phyloP scores from a whole-genome alignment of 2,888 invertebrate genomes.

The Megastigmus dorsalis region DNA sequence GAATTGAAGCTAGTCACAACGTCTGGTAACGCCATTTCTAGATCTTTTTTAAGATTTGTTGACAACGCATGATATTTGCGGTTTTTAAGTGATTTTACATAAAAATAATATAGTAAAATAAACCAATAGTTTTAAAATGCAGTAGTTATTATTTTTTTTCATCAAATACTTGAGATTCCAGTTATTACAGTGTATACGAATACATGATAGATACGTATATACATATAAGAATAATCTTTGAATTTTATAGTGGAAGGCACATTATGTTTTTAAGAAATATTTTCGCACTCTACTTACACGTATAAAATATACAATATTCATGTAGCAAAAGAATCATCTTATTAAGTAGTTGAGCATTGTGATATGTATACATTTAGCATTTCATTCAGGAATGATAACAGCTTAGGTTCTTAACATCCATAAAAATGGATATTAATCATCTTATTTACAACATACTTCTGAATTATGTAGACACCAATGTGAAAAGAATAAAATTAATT shows the following conservation, averaged over 20 bases:
- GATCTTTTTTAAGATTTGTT: background rate
- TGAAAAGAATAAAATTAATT: no score
- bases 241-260: conserved; percentile 19
- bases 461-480: no score
- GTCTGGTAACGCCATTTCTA: background rate
- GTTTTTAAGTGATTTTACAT: conserved; percentile 4
- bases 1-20: background rate
- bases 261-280: no score
- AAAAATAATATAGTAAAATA: conserved; percentile 16
- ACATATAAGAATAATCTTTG: conserved; percentile 5
- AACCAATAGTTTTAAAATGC: conserved; percentile 18
- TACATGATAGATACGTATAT: background rate
- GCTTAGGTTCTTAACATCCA: no score
- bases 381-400: no score
- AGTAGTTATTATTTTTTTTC: conserved; percentile 21
- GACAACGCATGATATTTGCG: background rate
- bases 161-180: conserved; percentile 18
- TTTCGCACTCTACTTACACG: no score
- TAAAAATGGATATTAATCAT: no score
- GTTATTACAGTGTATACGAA: background rate
- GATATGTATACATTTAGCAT: no score
- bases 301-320: background rate
- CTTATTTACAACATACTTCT: no score
- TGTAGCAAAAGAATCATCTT: no score
- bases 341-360: conserved; percentile 34